Evolutionary conservation across 2,113 vertebrate species (phyloP).

Genomic region (Azemiops feae): DNA sequence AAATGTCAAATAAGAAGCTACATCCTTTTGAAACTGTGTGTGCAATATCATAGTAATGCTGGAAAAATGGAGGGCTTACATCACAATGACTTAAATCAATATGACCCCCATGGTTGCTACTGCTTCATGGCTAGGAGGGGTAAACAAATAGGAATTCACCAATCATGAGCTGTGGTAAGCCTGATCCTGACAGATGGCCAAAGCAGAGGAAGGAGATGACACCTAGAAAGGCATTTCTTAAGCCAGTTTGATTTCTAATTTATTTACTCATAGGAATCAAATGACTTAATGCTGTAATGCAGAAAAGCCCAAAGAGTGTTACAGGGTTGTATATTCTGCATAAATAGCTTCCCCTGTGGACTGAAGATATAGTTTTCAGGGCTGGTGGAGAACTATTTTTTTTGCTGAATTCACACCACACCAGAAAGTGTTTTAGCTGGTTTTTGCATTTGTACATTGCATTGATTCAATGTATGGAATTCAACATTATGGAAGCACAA

Average conservation of each 20-base stretch:
- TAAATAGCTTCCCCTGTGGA: neutral
- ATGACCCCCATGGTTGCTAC: neutral
- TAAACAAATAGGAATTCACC: neutral
- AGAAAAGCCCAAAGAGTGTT: neutral
- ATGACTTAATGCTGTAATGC: neutral
- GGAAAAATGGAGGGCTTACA: neutral
- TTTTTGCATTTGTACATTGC: neutral
- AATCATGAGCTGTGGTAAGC: neutral
- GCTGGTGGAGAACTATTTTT: neutral
- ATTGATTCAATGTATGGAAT: neutral
- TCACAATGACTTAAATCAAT: neutral
- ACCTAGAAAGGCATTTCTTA: neutral
- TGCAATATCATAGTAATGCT: neutral
- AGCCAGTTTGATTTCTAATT: neutral
- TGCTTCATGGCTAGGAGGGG: neutral
- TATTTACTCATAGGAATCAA: neutral
- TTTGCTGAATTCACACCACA: neutral
- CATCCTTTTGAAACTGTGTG: neutral
- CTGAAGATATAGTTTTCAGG: neutral
- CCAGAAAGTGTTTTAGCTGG: too few relatives aligned
- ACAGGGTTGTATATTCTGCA: neutral
- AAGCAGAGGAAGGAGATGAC: neutral
- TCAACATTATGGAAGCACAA: too few relatives aligned
- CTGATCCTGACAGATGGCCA: neutral
- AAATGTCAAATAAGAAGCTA: neutral